These are phyloP conservation scores for Bufo gargarizans DNA, from an alignment of 2,113 vertebrate species.

Conservation along the genomic window DNA sequence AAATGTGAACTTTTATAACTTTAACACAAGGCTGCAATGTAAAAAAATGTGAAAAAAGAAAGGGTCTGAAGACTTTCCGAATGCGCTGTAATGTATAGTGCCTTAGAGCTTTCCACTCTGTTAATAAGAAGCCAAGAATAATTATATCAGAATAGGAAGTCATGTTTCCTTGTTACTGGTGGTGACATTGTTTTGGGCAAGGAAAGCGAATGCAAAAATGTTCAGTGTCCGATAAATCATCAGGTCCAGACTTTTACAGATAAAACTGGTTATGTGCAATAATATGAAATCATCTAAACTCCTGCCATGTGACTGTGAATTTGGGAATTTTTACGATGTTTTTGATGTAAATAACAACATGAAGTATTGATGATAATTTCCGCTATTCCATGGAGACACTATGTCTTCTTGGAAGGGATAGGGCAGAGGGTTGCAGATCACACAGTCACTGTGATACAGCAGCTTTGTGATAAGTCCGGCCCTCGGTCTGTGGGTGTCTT, in stretches of 20 bases:
- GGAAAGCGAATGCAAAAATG: background rate
- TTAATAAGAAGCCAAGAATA: background rate
- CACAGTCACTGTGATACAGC: constrained; percentile 34
- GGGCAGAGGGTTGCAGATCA: background rate
- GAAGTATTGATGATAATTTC: background rate
- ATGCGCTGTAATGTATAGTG: too few relatives aligned
- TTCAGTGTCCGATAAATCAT: background rate
- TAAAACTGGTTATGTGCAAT: background rate
- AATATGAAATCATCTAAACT: background rate
- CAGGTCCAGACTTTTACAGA: background rate
- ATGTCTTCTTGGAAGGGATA: background rate
- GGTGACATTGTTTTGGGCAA: background rate
- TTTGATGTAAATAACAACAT: too few relatives aligned
- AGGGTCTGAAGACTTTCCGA: too few relatives aligned
- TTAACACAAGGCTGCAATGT: too few relatives aligned
- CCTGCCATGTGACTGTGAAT: background rate
- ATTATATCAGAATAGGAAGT: background rate
- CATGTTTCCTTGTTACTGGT: background rate
- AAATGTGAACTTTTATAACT: too few relatives aligned
- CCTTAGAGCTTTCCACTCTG: too few relatives aligned
- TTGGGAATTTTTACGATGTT: background rate
- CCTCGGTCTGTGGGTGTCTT: background rate
- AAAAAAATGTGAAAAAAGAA: too few relatives aligned
- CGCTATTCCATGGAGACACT: background rate
- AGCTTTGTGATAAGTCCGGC: background rate